These are phyloP conservation scores for Galerucella nymphaeae DNA, from an alignment of 2,888 invertebrate genomes.

Conservation along the genomic window DNA sequence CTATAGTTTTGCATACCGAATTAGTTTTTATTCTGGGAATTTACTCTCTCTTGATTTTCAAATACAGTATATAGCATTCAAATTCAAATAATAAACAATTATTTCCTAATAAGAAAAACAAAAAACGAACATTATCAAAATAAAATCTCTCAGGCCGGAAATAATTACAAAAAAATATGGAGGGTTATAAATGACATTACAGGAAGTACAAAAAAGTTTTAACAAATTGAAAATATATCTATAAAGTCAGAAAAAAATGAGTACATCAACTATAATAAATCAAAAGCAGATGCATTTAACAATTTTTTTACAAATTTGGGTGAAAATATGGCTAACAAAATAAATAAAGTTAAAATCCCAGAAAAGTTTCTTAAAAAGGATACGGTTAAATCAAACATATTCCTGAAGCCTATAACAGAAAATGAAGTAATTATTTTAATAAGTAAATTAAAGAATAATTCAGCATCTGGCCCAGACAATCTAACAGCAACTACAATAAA, in stretches of 20 bases:
- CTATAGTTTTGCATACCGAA: no score
- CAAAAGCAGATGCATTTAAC: conserved; percentile 12
- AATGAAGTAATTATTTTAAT: conserved; percentile 18
- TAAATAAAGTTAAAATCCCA: no score
- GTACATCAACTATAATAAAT: conserved; percentile 17
- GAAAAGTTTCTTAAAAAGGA: no score
- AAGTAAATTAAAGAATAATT: conserved; percentile 24
- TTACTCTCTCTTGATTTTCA: no score
- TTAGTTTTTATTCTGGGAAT: no score
- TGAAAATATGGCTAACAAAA: conserved; percentile 20
- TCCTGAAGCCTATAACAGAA: conserved; percentile 10
- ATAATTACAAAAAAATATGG: conserved; percentile 24
- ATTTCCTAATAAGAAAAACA: conserved; percentile 18
- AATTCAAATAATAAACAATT: no score
- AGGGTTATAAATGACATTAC: conserved; percentile 26
- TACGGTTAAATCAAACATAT: no score
- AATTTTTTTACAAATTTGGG: conserved; percentile 22
- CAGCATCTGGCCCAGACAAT: conserved; percentile 21
- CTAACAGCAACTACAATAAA: conserved; percentile 23
- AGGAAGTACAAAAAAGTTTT: no score
- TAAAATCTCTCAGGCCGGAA: conserved; percentile 26
- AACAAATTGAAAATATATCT: no score
- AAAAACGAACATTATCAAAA: conserved; percentile 32
- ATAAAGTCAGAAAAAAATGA: no score
- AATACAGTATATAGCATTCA: no score